Evolutionary conservation across 2,888 invertebrate species (phyloP), one percentile per base, ranked within the genome.

Genomic region (Hypolimnas misippus): DNA sequence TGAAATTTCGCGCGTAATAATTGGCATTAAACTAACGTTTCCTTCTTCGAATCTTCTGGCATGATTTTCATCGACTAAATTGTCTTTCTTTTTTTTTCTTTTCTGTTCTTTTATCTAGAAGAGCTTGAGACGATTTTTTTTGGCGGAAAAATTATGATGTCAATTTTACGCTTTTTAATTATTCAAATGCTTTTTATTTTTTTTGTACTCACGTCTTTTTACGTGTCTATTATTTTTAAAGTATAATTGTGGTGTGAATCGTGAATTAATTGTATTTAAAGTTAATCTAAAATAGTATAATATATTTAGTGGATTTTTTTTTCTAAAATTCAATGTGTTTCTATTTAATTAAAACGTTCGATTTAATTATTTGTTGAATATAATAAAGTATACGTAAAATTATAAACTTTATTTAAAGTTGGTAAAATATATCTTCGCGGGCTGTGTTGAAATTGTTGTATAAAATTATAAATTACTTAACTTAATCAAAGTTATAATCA

Each of bases 21-120:
- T 35, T 46, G 52, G 53, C 29, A 21, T n/a, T 59, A 21, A 42
- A 7, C 16, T 14, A 14, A 21, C n/a, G 25, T 8, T 40, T n/a
- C 19, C 16, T 35, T n/a, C 31, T 33, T 31, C 17, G n/a, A 53
- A 44, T 31, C 57, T 55, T 57, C 16, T 61, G 25, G 66, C 66
- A 66, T 66, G 66, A 66, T 66, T 66, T 66, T 66, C 66, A 63
- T 63, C 31, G 10, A 55, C 54, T 49, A 46, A 46, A 50, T 33
- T 54, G 25, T 54, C 8, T 25, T 35, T 60, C 12, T 46, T 51
- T 38, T 35, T 44, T 54, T 8, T 49, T 53, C 31, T 57, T 14
- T 49, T 57, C 31, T 62, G 51, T 53, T 21, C 40, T 57, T 49
- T 55, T 42, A 12, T 53, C 35, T 62, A 62, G 52, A 62, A 10